A percentile compares a stretch with the other conserved stretches of the same genome.
phyloP scores from a whole-genome alignment of 2,113 vertebrate species.

The Tor tambroides region DNA sequence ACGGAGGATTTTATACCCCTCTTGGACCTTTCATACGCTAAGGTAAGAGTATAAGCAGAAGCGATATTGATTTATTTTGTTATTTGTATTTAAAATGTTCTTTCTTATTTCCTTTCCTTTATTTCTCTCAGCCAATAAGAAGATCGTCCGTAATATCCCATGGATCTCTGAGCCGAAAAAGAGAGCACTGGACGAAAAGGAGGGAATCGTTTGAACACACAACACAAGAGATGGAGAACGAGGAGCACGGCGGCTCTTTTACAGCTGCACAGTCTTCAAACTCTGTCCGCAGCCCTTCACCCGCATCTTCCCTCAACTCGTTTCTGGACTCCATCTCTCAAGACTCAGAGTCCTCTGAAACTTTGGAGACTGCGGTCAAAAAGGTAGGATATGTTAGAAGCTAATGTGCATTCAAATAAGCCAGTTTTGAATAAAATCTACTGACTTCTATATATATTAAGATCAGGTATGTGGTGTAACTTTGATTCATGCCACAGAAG shows the following conservation, averaged over 20 bases:
- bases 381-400: slow-evolving; percentile 62
- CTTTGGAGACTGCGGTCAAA: slow-evolving; percentile 68
- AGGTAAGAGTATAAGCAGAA: slow-evolving; percentile 40
- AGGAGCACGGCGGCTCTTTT: slow-evolving; percentile 19
- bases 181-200: slow-evolving; percentile 25
- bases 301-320: slow-evolving; percentile 13
- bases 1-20: slow-evolving; percentile 12
- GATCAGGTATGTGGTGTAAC: too few relatives aligned
- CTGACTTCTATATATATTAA: not conserved
- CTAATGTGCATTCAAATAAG: not conserved
- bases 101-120: too few relatives aligned
- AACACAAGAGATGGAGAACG: not conserved
- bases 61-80: not conserved
- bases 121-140: slow-evolving; percentile 23
- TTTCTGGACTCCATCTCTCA: slow-evolving; percentile 56
- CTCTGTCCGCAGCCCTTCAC: too few relatives aligned
- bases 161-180: slow-evolving; percentile 36
- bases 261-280: slow-evolving; percentile 17
- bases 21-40: slow-evolving; percentile 44
- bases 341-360: slow-evolving; percentile 56
- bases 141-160: not conserved
- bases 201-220: not conserved
- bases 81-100: not conserved
- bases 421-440: not conserved
- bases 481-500: too few relatives aligned